Evolutionary conservation across 2,113 vertebrate species (phyloP).

Genomic region (Pandion haliaetus): DNA sequence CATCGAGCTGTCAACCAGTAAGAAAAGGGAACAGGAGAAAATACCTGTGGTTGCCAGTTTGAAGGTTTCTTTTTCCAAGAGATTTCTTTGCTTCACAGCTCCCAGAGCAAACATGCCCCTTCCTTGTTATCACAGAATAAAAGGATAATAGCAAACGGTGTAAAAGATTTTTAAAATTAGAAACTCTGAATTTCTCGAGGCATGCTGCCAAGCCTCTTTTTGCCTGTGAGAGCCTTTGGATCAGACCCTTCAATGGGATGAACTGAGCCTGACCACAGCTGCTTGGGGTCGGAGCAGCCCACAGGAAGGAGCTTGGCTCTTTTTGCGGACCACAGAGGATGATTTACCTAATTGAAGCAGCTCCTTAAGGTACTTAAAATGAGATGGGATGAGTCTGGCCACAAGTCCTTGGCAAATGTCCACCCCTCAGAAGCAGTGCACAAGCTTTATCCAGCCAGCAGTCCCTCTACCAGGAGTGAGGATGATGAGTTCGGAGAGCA

Average conservation of each 20-base stretch:
- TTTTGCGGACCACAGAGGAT: neutral
- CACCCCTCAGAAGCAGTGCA: neutral
- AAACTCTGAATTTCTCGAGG: neutral
- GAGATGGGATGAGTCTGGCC: neutral
- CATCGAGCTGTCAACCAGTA: neutral
- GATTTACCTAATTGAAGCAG: neutral
- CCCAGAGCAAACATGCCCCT: neutral
- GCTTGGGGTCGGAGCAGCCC: neutral
- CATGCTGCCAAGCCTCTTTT: neutral
- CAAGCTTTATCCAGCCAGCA: neutral
- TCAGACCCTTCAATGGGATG: neutral
- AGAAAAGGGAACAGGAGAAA: neutral
- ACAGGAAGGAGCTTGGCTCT: neutral
- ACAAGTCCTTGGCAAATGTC: neutral
- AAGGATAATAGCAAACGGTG: rapidly evolving
- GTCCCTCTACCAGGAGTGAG: neutral
- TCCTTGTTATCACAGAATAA: neutral
- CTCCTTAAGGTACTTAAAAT: neutral
- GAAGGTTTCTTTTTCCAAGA: neutral
- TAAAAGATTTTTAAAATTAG: neutral
- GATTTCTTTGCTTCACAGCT: neutral
- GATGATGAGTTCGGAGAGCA: neutral
- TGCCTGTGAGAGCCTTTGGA: neutral
- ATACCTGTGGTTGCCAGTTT: neutral
- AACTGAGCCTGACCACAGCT: neutral